Conservation (phyloP, 2,113 vertebrate species). For the Callipepla californica region DNA sequence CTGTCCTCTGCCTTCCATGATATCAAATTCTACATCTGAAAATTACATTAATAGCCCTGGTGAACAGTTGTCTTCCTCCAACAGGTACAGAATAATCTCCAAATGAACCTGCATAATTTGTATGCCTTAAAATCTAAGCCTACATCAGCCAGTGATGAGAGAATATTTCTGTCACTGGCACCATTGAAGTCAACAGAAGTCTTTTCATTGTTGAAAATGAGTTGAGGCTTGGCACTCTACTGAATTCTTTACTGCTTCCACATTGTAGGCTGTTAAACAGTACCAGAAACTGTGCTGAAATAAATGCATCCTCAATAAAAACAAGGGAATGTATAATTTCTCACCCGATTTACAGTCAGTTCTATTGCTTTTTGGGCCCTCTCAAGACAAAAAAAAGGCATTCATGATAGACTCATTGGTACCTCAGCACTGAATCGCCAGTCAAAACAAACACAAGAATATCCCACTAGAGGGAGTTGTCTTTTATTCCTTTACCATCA, state of each 20-base stretch:
- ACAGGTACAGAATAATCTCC: neutral
- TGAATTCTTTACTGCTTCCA: rapidly evolving
- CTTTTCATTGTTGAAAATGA: neutral
- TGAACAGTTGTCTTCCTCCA: neutral
- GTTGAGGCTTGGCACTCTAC: neutral
- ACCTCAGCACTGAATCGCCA: neutral
- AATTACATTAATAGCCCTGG: neutral
- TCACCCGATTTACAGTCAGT: neutral
- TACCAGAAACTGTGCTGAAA: neutral
- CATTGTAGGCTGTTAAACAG: neutral
- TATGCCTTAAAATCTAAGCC: neutral
- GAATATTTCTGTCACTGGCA: neutral
- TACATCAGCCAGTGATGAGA: too few relatives aligned
- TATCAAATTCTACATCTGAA: neutral
- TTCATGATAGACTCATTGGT: neutral
- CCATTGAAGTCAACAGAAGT: neutral
- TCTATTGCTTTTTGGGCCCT: neutral
- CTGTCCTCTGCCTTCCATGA: neutral
- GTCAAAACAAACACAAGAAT: neutral
- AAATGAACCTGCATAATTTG: neutral
- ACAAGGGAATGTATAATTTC: neutral
- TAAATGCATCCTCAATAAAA: neutral
- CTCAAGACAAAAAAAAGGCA: neutral
- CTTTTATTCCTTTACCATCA: neutral
- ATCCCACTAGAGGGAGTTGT: neutral